These are phyloP conservation scores for Drosophila sucinea DNA, from an alignment of 1,140 invertebrate genomes.

Conservation along the genomic window DNA sequence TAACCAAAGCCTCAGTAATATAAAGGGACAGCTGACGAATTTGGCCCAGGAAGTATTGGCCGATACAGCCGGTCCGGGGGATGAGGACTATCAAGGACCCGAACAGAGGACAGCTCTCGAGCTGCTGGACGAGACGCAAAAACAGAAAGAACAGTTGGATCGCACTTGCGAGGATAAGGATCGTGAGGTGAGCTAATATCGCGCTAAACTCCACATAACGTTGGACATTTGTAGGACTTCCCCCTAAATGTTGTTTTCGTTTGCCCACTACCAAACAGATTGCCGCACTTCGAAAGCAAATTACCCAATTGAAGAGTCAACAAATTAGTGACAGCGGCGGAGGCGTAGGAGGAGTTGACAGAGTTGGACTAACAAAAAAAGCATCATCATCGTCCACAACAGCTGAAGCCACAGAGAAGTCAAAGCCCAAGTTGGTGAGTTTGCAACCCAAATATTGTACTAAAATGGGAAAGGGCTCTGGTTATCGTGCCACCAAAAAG, in stretches of 20 bases:
- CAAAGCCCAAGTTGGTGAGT: slow-evolving; percentile 57
- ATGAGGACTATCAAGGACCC: slow-evolving; percentile 69
- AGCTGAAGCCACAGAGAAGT: slow-evolving; percentile 23
- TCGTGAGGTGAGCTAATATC: slow-evolving; percentile 84
- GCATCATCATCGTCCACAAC: slow-evolving; percentile 15
- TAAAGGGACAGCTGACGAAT: slow-evolving; percentile 90
- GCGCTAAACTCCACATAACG: neutral
- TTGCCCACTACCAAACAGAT: slow-evolving; percentile 49
- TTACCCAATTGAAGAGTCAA: slow-evolving; percentile 54
- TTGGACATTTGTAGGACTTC: slow-evolving; percentile 28
- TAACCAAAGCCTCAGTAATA: slow-evolving; percentile 88
- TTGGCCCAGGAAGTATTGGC: slow-evolving; percentile 89
- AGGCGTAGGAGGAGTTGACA: slow-evolving; percentile 19
- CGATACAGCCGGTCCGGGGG: slow-evolving; percentile 84
- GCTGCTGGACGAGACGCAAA: slow-evolving; percentile 84
- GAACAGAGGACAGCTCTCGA: slow-evolving; percentile 57
- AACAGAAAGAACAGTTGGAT: slow-evolving; percentile 85
- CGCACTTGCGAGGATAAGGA: slow-evolving; percentile 86
- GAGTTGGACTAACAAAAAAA: slow-evolving; percentile 6
- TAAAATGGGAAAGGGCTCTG: neutral
- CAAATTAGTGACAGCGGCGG: slow-evolving; percentile 52
- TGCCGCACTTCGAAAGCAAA: slow-evolving; percentile 66
- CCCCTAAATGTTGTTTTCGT: neutral
- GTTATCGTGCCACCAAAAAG: neutral
- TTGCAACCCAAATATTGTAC: neutral